Base-by-base conservation (phyloP, 2,113 vertebrate genomes). In the Columba janthina region DNA sequence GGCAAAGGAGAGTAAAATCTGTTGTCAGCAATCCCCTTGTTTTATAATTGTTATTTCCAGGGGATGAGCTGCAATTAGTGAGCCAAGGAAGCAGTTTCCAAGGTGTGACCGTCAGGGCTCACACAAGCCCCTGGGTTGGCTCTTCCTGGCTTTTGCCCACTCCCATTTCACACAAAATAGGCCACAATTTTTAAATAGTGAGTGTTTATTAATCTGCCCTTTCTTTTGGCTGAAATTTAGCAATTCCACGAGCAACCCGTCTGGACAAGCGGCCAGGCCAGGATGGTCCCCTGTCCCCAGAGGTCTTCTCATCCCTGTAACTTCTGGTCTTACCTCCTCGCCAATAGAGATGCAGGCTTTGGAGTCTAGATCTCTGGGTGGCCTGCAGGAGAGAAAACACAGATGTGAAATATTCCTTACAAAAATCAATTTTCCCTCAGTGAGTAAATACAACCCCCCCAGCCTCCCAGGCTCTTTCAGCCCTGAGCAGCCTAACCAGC, bases 341-440 rank as follows among this genome's bases (percentile, higher is more conserved):
- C 99, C 99, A 89, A 99, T 99, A 38, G 98, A 99, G 97, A 99
- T 99, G 77, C 98, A 99, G 81, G 99, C 99, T 97, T 99, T 99
- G 19, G 99, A 99, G 94, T 99, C 99, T 96, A 99, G 97, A 97
- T 99, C 99, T 97, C 99, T 98, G 70, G 99, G 99, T 51, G 99
- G 99, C 96, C 99, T 99, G 92, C 34, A 75, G 7, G 31, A 85
- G 93, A 78, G n/a, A 57, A 91, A 50, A 82, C 40, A 51, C 42
- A 89, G 7, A 90, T 56, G 14, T 66, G 69, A 77, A 74, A 86
- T 10, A 5, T 11, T 71, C 19, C 54, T 72, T 28, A 3, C 9
- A 8, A 71, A 77, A 26, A 42, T 16, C 16, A 6, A 0, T 31
- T 65, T 90, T 65, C 40, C 57, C 44, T 61, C 50, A 19, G 4